Evolutionary conservation across 2,797 vertebrate genomes (phyloP).

Genomic region (Anas flavirostris): DNA sequence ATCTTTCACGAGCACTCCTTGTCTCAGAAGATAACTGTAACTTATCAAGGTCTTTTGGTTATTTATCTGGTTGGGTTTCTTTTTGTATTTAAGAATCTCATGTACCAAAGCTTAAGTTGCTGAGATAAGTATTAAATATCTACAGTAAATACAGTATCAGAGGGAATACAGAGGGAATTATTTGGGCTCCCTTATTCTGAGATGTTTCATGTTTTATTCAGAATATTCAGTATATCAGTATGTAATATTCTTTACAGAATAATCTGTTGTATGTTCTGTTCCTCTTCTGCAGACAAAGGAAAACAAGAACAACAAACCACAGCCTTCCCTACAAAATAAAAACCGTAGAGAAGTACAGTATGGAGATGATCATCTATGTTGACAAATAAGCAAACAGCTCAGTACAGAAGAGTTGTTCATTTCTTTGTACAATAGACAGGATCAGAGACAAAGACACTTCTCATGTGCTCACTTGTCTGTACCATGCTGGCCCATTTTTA

Average conservation of each 20-base stretch:
- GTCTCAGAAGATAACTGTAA: background rate
- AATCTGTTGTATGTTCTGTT: background rate
- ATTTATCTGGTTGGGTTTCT: background rate
- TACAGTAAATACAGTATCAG: background rate
- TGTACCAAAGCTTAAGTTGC: background rate
- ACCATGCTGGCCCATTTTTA: background rate
- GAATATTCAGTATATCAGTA: background rate
- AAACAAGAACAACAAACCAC: background rate
- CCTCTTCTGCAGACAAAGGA: background rate
- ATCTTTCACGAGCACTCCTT: background rate
- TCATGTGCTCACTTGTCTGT: background rate
- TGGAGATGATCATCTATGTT: background rate
- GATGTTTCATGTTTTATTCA: background rate
- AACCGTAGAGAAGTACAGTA: background rate
- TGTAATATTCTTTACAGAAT: background rate
- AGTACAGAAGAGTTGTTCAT: background rate
- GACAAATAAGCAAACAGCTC: background rate
- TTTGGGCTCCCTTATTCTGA: background rate
- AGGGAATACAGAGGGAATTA: background rate
- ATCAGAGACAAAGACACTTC: background rate
- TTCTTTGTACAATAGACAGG: background rate
- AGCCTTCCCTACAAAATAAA: background rate
- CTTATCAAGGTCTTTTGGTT: background rate
- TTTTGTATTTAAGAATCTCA: background rate
- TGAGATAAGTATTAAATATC: background rate